Conservation (phyloP, 2,888 invertebrate species). For the Monopis laevigella region DNA sequence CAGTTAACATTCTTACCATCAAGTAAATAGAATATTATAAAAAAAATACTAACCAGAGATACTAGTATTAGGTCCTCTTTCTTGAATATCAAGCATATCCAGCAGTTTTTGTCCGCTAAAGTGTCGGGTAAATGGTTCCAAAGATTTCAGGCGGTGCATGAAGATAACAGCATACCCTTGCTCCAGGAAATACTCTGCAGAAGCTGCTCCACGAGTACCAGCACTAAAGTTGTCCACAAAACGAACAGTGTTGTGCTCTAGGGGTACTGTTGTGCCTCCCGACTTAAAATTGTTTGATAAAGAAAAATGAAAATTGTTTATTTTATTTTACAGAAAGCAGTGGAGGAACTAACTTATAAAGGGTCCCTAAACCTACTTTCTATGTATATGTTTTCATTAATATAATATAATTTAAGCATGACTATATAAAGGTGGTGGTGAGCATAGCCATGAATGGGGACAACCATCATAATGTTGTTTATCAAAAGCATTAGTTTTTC, state of each 20-base stretch:
- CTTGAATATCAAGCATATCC: slow-evolving; percentile 78
- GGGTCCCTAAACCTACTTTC: too few species aligned
- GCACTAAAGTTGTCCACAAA: slow-evolving; percentile 99
- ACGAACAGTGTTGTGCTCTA: slow-evolving; percentile 96
- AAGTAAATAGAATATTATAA: too few species aligned
- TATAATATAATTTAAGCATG: too few species aligned
- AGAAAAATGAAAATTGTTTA: too few species aligned
- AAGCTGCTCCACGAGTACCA: slow-evolving; percentile 93
- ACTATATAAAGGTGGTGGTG: too few species aligned
- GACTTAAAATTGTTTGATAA: slow-evolving; percentile 75
- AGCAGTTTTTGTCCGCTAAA: slow-evolving; percentile 81
- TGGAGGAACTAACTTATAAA: too few species aligned
- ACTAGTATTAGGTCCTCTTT: slow-evolving; percentile 70
- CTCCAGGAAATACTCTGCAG: slow-evolving; percentile 94
- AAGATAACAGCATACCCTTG: slow-evolving; percentile 90
- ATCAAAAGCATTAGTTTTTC: too few species aligned
- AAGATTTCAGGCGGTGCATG: slow-evolving; percentile 87
- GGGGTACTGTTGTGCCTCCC: slow-evolving; percentile 95
- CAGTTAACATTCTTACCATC: too few species aligned
- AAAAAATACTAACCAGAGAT: slow-evolving; percentile 67
- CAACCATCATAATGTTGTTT: too few species aligned
- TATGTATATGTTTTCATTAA: too few species aligned
- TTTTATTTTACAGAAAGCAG: too few species aligned
- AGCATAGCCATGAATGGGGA: too few species aligned
- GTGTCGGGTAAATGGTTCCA: slow-evolving; percentile 92